A percentile compares a stretch with the other conserved stretches of the same genome.
phyloP scores from a whole-genome alignment of 2,888 invertebrate species.

The Apotomis capreana region DNA sequence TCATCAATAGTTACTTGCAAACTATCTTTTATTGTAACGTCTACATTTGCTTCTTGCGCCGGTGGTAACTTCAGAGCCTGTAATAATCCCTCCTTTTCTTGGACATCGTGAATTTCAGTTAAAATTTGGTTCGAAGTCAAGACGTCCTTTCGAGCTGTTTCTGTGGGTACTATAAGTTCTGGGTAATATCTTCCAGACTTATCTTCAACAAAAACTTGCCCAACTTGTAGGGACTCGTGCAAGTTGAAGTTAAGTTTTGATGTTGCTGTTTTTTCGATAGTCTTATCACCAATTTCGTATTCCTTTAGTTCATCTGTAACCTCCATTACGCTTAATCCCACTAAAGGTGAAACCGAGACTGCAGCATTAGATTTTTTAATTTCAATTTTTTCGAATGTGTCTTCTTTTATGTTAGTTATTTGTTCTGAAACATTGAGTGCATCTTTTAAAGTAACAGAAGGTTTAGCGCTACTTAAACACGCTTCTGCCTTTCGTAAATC shows the following conservation, averaged over 20 bases:
- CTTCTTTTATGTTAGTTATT: conserved; percentile 84
- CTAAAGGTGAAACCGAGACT: conserved; percentile 83
- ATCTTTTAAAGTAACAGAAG: conserved; percentile 85
- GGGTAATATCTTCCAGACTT: conserved; percentile 91
- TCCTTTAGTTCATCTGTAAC: conserved; percentile 85
- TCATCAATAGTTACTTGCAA: conserved; percentile 81
- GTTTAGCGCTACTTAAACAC: conserved; percentile 78
- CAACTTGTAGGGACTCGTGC: conserved; percentile 85
- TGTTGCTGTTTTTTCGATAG: conserved; percentile 75
- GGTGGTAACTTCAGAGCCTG: conserved; percentile 83
- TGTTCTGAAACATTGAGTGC: conserved; percentile 86
- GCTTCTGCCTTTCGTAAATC: conserved; percentile 66
- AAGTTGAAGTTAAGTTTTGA: conserved; percentile 86
- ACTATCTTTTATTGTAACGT: conserved; percentile 84
- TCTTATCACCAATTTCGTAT: conserved; percentile 75
- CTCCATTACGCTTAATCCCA: conserved; percentile 86
- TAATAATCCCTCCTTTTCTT: conserved; percentile 87
- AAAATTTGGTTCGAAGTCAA: conserved; percentile 86
- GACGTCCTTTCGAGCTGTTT: conserved; percentile 86
- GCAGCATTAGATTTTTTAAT: conserved; percentile 82
- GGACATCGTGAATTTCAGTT: conserved; percentile 85
- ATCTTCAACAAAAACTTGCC: conserved; percentile 87
- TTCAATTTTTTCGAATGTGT: conserved; percentile 74
- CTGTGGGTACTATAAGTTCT: conserved; percentile 90
- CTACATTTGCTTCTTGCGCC: conserved; percentile 84